Evolutionary conservation across 2,888 invertebrate species (phyloP), one percentile per base, ranked within the genome.

Genomic region (Atethmia centrago): DNA sequence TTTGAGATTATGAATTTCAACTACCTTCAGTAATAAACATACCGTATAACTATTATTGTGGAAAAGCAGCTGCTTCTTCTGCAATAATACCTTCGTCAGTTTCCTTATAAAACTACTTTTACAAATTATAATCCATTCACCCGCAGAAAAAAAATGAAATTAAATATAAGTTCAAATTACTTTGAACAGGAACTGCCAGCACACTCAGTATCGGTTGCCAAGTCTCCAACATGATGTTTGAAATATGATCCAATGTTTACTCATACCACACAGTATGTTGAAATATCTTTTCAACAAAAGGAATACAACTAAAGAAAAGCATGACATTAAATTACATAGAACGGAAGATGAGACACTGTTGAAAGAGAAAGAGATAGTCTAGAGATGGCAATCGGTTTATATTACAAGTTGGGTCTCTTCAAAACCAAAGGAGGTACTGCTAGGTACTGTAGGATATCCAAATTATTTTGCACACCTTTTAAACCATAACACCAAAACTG

Each of bases 191-290:
- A 69, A 21, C 7, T 45, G n/a, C 12, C 2, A 2, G 8, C 7
- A 45, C 31, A n/a, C 19, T 45, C 3, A 4, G 8, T 21, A 28
- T 19, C 9, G 10, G 28, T 51, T 69, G 40, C 42, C 42, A 70
- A 70, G 51, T 42, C 16, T 70, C 3, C 9, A 69, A 25, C n/a
- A 51, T 42, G 28, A 53, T 51, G 14, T n/a, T 42, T 70, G 12
- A 70, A 53, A 53, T 19, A 31, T 70, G 9, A 42, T 69, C 51
- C 70, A 42, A 19, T 70, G 19, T 67, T 66, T 66, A 47, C 21
- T 36, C 21, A 36, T 36, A 21, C 14, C 14, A 28, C 25, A 40
- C 2, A 14, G 9, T 25, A 21, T 21, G 16, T 42, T 66, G 28
- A 59, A 58, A 28, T 40, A 51, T 51, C 12, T 12, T 51, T 40